Evolutionary conservation across 1,140 invertebrate species (phyloP).

Genomic region (Palaemon carinicauda): DNA sequence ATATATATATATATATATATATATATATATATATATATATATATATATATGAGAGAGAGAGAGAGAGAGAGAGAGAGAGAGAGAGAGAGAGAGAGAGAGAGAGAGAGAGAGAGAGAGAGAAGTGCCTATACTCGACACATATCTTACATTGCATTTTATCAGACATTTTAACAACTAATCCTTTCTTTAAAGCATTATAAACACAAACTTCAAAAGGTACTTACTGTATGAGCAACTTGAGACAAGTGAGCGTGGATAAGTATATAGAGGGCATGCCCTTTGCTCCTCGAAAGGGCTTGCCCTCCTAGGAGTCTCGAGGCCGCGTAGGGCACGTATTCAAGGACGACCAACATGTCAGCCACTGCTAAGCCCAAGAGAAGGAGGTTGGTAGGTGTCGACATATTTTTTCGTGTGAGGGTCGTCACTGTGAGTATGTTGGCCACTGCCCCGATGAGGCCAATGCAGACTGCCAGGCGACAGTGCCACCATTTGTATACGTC

Average conservation of each 20-base stretch:
- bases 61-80: too few species aligned
- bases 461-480: conserved; percentile 77
- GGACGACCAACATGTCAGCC: conserved; percentile 90
- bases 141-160: not conserved
- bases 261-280: conserved; percentile 63
- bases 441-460: conserved; percentile 90
- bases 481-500: conserved; percentile 69
- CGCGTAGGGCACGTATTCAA: conserved; percentile 90
- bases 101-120: too few species aligned
- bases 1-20: conserved; percentile 14
- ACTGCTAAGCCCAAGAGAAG: conserved; percentile 88
- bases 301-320: conserved; percentile 75
- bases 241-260: conserved; percentile 76
- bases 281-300: conserved; percentile 58
- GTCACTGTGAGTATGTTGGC: conserved; percentile 92
- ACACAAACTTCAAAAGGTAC: not conserved
- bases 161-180: not conserved
- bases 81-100: too few species aligned
- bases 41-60: conserved; percentile 14
- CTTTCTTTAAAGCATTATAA: not conserved
- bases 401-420: conserved; percentile 88
- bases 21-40: conserved; percentile 7
- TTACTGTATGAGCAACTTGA: conserved; percentile 83
- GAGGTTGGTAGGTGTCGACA: conserved; percentile 89
- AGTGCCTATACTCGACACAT: not conserved